Base-by-base conservation (phyloP, 2,113 vertebrate genomes). In the Nestor notabilis region DNA sequence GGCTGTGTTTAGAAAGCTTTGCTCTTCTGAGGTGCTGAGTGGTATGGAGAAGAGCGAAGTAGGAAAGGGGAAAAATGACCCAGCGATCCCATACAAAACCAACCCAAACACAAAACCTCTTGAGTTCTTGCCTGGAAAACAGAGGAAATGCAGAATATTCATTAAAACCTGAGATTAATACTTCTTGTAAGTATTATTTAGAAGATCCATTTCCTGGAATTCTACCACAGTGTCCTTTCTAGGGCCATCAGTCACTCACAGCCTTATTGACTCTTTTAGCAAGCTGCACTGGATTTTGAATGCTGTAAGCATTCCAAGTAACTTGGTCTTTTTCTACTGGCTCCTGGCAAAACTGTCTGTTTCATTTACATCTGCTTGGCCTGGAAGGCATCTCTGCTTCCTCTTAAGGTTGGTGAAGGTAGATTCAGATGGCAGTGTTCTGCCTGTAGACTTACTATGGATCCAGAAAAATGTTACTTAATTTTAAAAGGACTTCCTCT, bases 231-330 rank as follows among this genome's bases (percentile, higher is more conserved):
- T 72, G 23, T 46, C 43, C 33, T 72, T 79, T 49, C 52, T 65
- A 31, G 23, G 33, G 17, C 78, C 10, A 6, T 66, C 0, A 0
- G 33, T 81, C 60, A 16, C 47, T 76, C 46, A 18, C 21, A 81
- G 17, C 56, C 23, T 39, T 46, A 43, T 3, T 68, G 75, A 49
- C 50, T 79, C 27, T 55, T 24, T 74, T 43, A 58, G 69, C 24
- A 69, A 74, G 39, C 37, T 81, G n/a, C 20, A 28, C 60, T 56
- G 41, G 53, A 41, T 28, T 87, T 53, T 5, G 37, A 60, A 20
- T 61, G 23, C 58, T 75, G 29, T 68, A 33, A 86, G 61, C 29
- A 56, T 80, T 29, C 18, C 24, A 16, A 56, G 49, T 58, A 60
- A 47, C 27, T 83, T 76, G 16, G 41, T 92, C 31, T 41, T 1